A percentile compares a stretch with the other conserved stretches of the same genome.
phyloP scores from a whole-genome alignment of 1,140 invertebrate genomes.

The Cydia pomonella region DNA sequence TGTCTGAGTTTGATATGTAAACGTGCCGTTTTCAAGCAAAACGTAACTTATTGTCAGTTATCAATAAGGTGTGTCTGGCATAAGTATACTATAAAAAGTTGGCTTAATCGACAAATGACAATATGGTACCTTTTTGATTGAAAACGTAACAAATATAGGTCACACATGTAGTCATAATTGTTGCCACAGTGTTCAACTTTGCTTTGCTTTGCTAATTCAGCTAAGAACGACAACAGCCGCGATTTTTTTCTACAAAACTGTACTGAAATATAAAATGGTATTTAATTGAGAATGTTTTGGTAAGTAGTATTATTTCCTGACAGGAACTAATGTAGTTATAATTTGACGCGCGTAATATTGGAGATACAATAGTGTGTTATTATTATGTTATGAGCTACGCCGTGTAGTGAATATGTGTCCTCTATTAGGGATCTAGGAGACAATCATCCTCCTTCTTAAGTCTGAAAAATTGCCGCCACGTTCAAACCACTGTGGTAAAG shows the following conservation, averaged over 20 bases:
- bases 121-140: background rate
- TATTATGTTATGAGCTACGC: too few species aligned
- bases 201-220: background rate
- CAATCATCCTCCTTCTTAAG: background rate
- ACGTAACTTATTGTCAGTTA: background rate
- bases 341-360: too few species aligned
- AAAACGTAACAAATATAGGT: conserved; percentile 5
- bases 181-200: background rate
- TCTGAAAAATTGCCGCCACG: background rate
- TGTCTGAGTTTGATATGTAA: background rate
- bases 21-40: background rate
- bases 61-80: background rate
- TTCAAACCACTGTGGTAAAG: background rate
- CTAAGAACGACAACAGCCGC: background rate
- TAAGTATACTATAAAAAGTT: background rate
- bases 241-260: background rate
- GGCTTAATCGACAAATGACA: background rate
- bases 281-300: too few species aligned
- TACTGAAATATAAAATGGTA: too few species aligned
- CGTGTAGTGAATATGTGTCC: too few species aligned
- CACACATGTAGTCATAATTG: background rate
- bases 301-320: too few species aligned
- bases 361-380: too few species aligned
- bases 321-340: too few species aligned
- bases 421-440: background rate